Base-by-base conservation (phyloP, 2,113 vertebrate genomes). In the Cyprinodon variegatus region DNA sequence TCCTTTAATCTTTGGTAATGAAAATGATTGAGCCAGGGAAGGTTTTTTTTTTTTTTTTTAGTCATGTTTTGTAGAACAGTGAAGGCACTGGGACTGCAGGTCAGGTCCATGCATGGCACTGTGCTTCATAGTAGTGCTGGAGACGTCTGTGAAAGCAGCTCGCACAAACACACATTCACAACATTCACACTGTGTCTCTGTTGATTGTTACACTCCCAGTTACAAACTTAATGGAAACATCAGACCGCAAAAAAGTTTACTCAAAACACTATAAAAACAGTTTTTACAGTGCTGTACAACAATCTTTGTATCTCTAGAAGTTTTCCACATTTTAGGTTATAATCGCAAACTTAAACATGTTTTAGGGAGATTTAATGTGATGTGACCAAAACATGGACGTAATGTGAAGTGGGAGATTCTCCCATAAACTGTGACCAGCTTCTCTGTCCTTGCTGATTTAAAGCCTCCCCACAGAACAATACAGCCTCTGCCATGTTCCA, bases 41-140 rank as follows among this genome's bases (percentile, higher is more conserved):
- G 17, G 65, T 67, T 22, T 64, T 36, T 61, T 65, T 20, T 36
- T 61, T 65, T 20, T 15, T 38, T 11, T 43, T n/a, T 68, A 65
- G 48, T 84, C 9, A 67, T 77, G 53, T 85, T 88, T 87, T 78
- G 57, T 86, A 68, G 41, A 70, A 36, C 72, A 66, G 69, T 89
- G 74, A 83, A 85, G 79, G 81, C 90, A 83, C 79, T 72, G 87
- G 93, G 91, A 90, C 94, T 92, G 94, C 94, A 78, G 94, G 93
- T 93, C 94, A 90, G 88, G 90, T 94, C 93, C 91, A 77, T 87
- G 86, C 71, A 72, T 78, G 91, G 84, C 91, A 91, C 92, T 89
- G 90, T 72, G 91, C 92, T 93, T 93, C 92, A 7, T 75, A 77
- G 82, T 92, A 90, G 84, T 93, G 83, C 86, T 83, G 20, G 37